phyloP scores from a whole-genome alignment of 2,797 vertebrate genomes.

The Pantherophis alleghaniensis region DNA sequence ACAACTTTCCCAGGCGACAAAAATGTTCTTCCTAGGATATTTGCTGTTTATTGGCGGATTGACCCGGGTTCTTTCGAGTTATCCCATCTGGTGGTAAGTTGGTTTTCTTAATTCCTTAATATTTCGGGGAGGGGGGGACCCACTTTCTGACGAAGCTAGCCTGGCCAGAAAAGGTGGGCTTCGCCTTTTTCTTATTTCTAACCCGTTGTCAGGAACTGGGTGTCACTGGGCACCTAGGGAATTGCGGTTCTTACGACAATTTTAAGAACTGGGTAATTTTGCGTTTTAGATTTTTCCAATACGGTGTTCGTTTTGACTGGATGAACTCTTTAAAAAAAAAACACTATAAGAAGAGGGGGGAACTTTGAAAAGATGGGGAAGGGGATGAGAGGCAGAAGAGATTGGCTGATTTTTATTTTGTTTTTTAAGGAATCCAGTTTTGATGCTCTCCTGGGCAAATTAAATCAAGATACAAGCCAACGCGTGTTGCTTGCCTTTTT shows the following conservation, averaged over 20 bases:
- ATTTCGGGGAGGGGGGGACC: not conserved
- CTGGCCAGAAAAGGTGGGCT: not conserved
- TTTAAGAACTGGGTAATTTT: constrained; percentile 58
- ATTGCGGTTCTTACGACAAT: constrained; percentile 57
- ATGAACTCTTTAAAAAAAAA: constrained; percentile 46
- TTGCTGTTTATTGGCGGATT: constrained; percentile 88
- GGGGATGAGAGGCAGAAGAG: constrained; percentile 12
- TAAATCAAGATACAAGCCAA: constrained; percentile 68
- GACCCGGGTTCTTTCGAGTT: constrained; percentile 87
- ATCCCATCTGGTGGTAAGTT: constrained; percentile 99
- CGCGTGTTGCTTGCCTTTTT: constrained; percentile 45
- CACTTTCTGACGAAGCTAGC: not conserved
- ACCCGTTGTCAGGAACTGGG: not conserved
- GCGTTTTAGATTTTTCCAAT: constrained; percentile 65
- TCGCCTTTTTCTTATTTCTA: constrained; percentile 15
- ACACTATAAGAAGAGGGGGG: too few species aligned
- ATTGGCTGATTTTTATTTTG: constrained; percentile 38
- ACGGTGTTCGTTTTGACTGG: constrained; percentile 66
- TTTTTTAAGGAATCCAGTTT: constrained; percentile 18
- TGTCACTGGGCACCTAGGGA: not conserved
- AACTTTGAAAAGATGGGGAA: not conserved
- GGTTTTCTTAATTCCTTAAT: constrained; percentile 51
- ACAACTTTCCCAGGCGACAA: constrained; percentile 58
- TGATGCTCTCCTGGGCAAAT: constrained; percentile 63
- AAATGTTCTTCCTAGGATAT: constrained; percentile 87